phyloP scores from a whole-genome alignment of 1,140 invertebrate species.

The Ceratosolen solmsi region DNA sequence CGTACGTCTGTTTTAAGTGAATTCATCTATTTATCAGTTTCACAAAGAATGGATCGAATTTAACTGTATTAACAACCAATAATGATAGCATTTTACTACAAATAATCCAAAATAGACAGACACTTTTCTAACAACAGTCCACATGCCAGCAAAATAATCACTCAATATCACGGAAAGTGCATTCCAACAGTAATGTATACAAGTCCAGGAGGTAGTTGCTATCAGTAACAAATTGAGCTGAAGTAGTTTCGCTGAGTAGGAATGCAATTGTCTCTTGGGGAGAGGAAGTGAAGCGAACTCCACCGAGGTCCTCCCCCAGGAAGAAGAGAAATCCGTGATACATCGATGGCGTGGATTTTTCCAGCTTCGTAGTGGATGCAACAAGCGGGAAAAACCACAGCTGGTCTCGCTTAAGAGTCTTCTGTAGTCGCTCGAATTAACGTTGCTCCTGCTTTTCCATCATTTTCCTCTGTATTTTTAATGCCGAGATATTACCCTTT shows the following conservation, averaged over 20 bases:
- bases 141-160: neutral
- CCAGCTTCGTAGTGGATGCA: neutral
- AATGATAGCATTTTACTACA: neutral
- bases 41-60: too few species aligned
- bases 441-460: neutral
- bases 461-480: neutral
- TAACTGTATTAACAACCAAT: too few species aligned
- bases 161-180: neutral
- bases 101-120: neutral
- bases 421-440: neutral
- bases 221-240: too few species aligned
- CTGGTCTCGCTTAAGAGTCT: neutral
- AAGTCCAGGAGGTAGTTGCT: too few species aligned
- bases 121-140: neutral
- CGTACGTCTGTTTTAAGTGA: too few species aligned
- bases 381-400: neutral
- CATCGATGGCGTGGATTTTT: neutral
- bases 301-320: neutral
- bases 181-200: too few species aligned
- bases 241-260: neutral
- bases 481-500: neutral
- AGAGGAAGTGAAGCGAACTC: neutral
- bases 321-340: neutral
- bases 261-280: neutral
- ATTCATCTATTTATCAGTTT: too few species aligned